Evolutionary conservation across 2,888 invertebrate species (phyloP), one percentile per base, ranked within the genome.

Genomic region (Tuberolachnus salignus): DNA sequence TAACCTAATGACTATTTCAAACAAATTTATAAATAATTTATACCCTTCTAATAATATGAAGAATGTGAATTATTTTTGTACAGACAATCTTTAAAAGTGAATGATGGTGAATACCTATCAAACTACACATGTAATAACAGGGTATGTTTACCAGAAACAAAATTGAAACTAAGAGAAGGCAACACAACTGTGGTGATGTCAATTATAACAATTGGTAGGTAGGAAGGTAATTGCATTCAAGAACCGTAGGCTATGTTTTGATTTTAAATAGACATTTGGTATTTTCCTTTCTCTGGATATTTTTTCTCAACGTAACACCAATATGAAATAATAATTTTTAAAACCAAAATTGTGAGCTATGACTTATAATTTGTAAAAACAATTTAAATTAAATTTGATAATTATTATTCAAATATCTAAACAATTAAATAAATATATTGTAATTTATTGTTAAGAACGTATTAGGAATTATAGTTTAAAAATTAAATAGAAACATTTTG

Each of bases 191-290:
- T 34, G 61, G 61, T 34, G 10, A 49, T 61, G 49, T 49, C 19
- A 72, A 72, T 72, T 72, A 61, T 61, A 72, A 61, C 34, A 72
- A 61, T 61, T 72, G 61, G 49, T 61, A 61, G 59, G 59, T 72
- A 72, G 34, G 8, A 49, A 72, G 19, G 34, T 72, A 61, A 49
- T 72, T 26, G 49, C 10, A 0, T 1, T 14, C 26, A 26, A 72
- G n/a, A 72, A 72, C 61, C 61, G 14, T 34, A 72, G 59, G 34
- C 46, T 49, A 72, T 34, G n/a, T 61, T 72, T 72, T 34, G 14
- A 49, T 72, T 49, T 49, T 34, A 49, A 61, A 61, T 34, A 61
- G 16, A 61, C 49, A 19, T 19, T 9, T 49, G 16, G n/a, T 4
- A 71, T 72, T 72, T 49, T 61, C 34, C 16, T 1, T 34, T 49